Evolutionary conservation across 2,888 invertebrate species (phyloP).

Genomic region (Galeruca laticollis): DNA sequence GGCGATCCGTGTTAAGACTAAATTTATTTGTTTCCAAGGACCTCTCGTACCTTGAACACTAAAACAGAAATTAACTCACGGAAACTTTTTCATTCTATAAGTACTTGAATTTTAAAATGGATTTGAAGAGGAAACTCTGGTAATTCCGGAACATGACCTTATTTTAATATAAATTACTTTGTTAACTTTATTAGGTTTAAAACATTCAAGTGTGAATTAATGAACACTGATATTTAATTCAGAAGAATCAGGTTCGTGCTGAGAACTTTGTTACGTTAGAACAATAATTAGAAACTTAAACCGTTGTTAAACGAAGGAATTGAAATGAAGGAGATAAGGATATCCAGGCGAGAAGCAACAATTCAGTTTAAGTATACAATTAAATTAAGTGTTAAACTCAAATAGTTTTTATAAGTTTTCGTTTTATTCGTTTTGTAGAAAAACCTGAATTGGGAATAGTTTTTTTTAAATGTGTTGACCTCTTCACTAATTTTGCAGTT

Average conservation of each 20-base stretch:
- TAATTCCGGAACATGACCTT: slow-evolving; percentile 32
- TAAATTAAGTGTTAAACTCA: background rate
- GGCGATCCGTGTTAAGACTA: no score
- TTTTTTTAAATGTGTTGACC: no score
- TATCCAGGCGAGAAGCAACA: background rate
- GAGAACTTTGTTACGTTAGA: slow-evolving; percentile 37
- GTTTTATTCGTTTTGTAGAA: no score
- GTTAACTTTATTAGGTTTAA: slow-evolving; percentile 43
- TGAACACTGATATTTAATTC: slow-evolving; percentile 43
- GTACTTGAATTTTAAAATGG: slow-evolving; percentile 23
- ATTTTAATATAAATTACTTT: slow-evolving; percentile 47
- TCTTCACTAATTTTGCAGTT: no score
- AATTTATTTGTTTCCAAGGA: background rate
- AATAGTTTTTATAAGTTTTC: no score
- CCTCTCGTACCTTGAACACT: background rate
- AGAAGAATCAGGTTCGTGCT: slow-evolving; percentile 34
- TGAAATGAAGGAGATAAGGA: background rate
- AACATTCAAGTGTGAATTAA: slow-evolving; percentile 43
- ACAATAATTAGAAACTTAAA: slow-evolving; percentile 35
- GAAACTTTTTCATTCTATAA: slow-evolving; percentile 16
- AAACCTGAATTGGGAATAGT: no score
- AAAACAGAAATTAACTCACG: background rate
- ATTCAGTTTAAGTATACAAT: background rate
- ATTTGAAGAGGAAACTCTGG: slow-evolving; percentile 29
- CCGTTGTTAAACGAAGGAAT: background rate